These are phyloP conservation scores for Ochlodes sylvanus DNA, from an alignment of 2,888 invertebrate genomes.

Conservation along the genomic window DNA sequence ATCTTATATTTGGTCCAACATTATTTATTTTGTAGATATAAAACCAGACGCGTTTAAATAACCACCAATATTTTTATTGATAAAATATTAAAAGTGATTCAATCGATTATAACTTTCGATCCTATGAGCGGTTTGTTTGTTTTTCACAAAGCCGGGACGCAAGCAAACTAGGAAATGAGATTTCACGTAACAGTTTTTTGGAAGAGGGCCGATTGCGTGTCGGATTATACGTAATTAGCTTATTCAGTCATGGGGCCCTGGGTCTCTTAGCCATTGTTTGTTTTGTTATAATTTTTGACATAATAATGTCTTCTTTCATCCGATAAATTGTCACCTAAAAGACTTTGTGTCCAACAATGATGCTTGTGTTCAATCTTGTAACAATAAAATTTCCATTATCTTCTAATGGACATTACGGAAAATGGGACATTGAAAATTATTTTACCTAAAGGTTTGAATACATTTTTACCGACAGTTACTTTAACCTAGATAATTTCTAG, in stretches of 20 bases:
- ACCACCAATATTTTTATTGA: background rate
- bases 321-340: constrained; percentile 35
- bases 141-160: constrained; percentile 67
- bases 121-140: constrained; percentile 46
- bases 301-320: constrained; percentile 66
- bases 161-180: constrained; percentile 79
- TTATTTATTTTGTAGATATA: too few species aligned
- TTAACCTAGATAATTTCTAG: constrained; percentile 1
- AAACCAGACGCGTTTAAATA: too few species aligned
- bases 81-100: background rate
- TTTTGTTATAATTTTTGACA: constrained; percentile 59
- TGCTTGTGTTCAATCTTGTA: constrained; percentile 28
- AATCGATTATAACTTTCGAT: constrained; percentile 13
- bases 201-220: constrained; percentile 72
- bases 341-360: constrained; percentile 23
- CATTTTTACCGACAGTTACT: constrained; percentile 4
- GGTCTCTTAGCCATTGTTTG: constrained; percentile 73
- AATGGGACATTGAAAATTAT: constrained; percentile 22
- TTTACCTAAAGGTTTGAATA: constrained; percentile 12
- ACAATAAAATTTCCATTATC: constrained; percentile 34
- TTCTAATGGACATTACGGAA: constrained; percentile 24
- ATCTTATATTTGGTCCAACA: too few species aligned
- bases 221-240: constrained; percentile 83
- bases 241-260: constrained; percentile 75
- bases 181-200: constrained; percentile 81